Percentiles rank a stretch among this genome's conserved stretches.
These are phyloP conservation scores for Craseonycteris thonglongyai DNA, from an alignment of 2,113 vertebrate genomes.

Conservation along the genomic window DNA sequence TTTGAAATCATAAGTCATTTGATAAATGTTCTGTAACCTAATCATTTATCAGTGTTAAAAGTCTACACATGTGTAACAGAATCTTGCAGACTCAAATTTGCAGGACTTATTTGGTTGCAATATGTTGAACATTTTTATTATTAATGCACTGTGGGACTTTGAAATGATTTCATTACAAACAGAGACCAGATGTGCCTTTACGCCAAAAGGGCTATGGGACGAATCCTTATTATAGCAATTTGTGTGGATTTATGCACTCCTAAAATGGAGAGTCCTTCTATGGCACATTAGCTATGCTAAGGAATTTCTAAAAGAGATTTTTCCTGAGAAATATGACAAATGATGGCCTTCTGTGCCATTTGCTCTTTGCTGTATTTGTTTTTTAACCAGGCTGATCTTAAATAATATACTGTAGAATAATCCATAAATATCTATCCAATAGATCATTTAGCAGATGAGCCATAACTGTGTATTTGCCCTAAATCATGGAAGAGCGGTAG, in stretches of 20 bases:
- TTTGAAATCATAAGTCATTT: slow-evolving; percentile 63
- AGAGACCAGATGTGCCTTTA: slow-evolving; percentile 81
- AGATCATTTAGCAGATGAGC: slow-evolving; percentile 22
- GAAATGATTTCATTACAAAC: slow-evolving; percentile 79
- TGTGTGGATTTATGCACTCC: slow-evolving; percentile 68
- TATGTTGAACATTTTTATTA: slow-evolving; percentile 77
- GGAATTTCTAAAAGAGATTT: background rate
- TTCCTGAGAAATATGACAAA: slow-evolving; percentile 21
- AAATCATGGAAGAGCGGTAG: background rate
- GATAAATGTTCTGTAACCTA: slow-evolving; percentile 70
- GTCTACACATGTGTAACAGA: slow-evolving; percentile 67
- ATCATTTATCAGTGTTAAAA: slow-evolving; percentile 76
- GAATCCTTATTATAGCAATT: slow-evolving; percentile 77
- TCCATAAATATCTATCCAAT: background rate
- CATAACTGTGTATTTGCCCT: slow-evolving; percentile 18
- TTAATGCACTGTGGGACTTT: slow-evolving; percentile 77
- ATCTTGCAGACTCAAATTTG: slow-evolving; percentile 67
- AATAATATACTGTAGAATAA: slow-evolving; percentile 29
- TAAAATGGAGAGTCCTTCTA: background rate
- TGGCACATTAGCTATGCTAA: slow-evolving; percentile 40
- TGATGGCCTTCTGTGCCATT: slow-evolving; percentile 43
- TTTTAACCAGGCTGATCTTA: slow-evolving; percentile 53
- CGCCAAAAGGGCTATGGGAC: slow-evolving; percentile 69
- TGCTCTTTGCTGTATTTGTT: slow-evolving; percentile 44
- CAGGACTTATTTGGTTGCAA: slow-evolving; percentile 73